phyloP scores from a whole-genome alignment of 2,888 invertebrate genomes.

The Acanthosepion pharaonis region DNA sequence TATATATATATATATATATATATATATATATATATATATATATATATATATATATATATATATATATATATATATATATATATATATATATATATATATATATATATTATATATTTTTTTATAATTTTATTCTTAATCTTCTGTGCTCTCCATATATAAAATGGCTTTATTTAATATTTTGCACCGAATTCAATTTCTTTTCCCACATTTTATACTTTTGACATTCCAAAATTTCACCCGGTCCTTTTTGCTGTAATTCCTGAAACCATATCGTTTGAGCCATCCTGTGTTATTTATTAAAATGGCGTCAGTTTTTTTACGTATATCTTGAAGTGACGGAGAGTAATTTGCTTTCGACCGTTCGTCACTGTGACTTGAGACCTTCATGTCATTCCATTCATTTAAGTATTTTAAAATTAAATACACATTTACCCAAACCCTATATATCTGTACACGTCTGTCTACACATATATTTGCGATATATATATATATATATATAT shows the following conservation, averaged over 20 bases:
- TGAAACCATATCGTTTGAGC: neutral
- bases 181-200: neutral
- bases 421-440: neutral
- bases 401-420: neutral
- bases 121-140: too few species aligned
- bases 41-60: slow-evolving; percentile 2
- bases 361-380: neutral
- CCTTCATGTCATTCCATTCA: neutral
- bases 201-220: neutral
- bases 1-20: neutral
- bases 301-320: neutral
- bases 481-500: too few species aligned
- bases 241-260: neutral
- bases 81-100: neutral
- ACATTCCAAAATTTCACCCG: neutral
- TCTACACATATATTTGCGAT: too few species aligned
- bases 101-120: neutral
- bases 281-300: neutral
- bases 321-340: neutral
- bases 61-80: neutral
- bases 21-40: slow-evolving; percentile 24
- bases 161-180: too few species aligned
- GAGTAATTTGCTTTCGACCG: neutral
- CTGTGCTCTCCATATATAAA: too few species aligned
- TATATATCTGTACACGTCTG: too few species aligned